These are phyloP conservation scores for Arenaria interpres DNA, from an alignment of 2,113 vertebrate genomes.

Conservation along the genomic window DNA sequence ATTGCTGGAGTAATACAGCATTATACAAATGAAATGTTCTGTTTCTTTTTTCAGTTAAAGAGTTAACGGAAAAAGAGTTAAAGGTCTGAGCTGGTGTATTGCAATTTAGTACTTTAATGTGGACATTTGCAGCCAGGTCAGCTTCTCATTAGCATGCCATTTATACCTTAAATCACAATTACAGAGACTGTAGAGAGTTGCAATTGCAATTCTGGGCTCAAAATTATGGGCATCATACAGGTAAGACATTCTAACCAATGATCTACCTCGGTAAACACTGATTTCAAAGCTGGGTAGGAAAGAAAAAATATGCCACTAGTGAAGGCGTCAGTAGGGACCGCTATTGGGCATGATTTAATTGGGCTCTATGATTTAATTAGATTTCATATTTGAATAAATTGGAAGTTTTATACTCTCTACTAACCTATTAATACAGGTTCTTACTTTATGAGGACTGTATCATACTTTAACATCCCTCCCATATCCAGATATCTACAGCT, in stretches of 20 bases:
- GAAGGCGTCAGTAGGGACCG: background rate
- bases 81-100: background rate
- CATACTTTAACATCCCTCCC: background rate
- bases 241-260: background rate
- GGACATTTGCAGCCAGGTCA: background rate
- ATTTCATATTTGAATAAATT: background rate
- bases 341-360: background rate
- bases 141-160: background rate
- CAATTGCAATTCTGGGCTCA: background rate
- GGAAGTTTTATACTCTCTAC: background rate
- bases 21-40: background rate
- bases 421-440: background rate
- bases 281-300: background rate
- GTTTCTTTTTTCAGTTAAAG: background rate
- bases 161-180: background rate
- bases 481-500: background rate
- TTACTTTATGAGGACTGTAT: background rate
- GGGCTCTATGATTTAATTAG: background rate
- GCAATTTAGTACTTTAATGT: background rate
- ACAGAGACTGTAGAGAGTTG: background rate
- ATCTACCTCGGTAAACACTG: background rate
- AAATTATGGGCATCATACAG: background rate
- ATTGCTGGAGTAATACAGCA: background rate
- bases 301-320: background rate
- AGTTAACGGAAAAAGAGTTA: background rate